These are phyloP conservation scores for Molossus molossus DNA, from an alignment of 2,797 vertebrate genomes.

Conservation along the genomic window DNA sequence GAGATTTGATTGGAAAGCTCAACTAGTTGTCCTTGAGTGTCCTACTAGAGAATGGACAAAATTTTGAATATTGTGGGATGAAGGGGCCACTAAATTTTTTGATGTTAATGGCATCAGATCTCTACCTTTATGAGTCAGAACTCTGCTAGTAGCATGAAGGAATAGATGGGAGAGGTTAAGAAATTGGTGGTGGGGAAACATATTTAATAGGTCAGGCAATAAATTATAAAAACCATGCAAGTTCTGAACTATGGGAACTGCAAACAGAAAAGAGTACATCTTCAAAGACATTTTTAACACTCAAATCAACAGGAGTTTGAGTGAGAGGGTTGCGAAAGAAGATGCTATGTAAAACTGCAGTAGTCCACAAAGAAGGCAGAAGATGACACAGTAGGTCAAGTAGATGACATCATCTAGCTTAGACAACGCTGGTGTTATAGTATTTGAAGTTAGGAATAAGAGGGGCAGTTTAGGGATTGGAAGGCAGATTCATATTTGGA, in stretches of 20 bases:
- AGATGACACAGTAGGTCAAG: neutral
- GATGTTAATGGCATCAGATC: neutral
- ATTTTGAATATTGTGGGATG: neutral
- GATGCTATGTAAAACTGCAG: neutral
- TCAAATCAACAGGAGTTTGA: neutral
- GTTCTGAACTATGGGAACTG: neutral
- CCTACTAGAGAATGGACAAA: neutral
- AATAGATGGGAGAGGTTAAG: neutral
- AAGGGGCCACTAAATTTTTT: slow-evolving; percentile 30
- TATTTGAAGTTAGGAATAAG: slow-evolving; percentile 21
- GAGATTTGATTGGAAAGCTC: slow-evolving; percentile 47
- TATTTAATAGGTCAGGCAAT: neutral
- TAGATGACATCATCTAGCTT: neutral
- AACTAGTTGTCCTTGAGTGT: neutral
- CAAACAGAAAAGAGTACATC: neutral
- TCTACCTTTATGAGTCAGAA: neutral
- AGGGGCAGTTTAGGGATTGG: neutral
- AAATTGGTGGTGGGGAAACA: neutral
- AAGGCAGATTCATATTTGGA: slow-evolving; percentile 10
- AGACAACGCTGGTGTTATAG: neutral
- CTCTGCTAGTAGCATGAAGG: neutral
- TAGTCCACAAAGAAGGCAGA: neutral
- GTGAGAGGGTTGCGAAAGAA: neutral
- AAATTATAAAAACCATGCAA: neutral
- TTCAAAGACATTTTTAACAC: neutral